Base-by-base conservation (phyloP, 2,888 invertebrate genomes). In the Galerucella nymphaeae region DNA sequence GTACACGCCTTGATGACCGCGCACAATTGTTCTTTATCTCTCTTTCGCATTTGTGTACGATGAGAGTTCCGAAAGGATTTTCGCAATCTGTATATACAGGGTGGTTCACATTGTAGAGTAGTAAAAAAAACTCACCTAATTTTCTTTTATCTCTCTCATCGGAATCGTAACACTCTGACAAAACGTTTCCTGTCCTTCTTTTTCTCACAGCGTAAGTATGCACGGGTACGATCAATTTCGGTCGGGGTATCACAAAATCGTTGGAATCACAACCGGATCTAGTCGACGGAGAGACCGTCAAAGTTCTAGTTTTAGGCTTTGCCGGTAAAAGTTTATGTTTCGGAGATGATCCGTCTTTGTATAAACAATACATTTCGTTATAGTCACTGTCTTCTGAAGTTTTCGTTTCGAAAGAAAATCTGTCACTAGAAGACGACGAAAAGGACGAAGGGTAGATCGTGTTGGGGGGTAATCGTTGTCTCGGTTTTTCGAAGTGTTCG, bases 151-250 rank as follows among this genome's bases (percentile, higher is more conserved):
- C 72, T 6, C 66, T 70, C 18, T 69, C 75, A 67, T 76, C 73
- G 14, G 79, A 75, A 68, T 77, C 78, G 50, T 73, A 75, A 70
- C 77, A 77, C 71, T 78, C 77, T 5, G 77, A 72, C 66, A 77
- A 68, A 59, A 77, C 65, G 86, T 95, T 95, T 11, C 96, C 96
- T 55, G 95, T 95, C 79, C 94, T 89, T 75, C 95, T 89, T 82
- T 93, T 92, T 77, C 94, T 89, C 75, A 92, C 90, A 70, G 94
- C 95, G 83, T 95, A 95, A 38, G 95, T 95, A 87, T 96, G 95
- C 75, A 95, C 94, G 69, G 96, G 95, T 78, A 95, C 95, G 83
- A 96, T 94, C 80, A 96, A 89, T 83, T 95, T 93, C 45, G 96
- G 95, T 81, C 96, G 88, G 5, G 96, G 96, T 85, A 96, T 96